Base-by-base conservation (phyloP, 37 sponge, comb jelly and placozoan genomes). In the Crambe crambe region DNA sequence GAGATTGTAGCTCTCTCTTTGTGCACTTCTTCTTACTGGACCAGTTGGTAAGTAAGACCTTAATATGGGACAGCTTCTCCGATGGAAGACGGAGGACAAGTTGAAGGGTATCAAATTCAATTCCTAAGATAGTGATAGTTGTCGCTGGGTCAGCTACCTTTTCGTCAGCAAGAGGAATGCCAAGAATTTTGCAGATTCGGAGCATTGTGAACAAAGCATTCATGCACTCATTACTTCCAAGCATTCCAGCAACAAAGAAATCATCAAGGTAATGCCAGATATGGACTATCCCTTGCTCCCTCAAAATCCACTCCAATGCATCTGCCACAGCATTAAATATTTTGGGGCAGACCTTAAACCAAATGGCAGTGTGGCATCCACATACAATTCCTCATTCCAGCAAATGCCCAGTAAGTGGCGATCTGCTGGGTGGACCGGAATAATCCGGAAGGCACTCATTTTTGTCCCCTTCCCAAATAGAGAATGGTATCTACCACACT, bases 271-370 rank as follows among this genome's bases (percentile, higher is more conserved):
- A 6, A 15, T 15, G 51, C 51, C 51, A 47, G 6, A 47, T 15
- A 6, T 47, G 51, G 12, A 15, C 12, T 6, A 47, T 12, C 6
- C 12, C 51, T 12, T 47, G 51, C 12, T 47, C 10, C 51, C 51
- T 47, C 12, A 47, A 15, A 12, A 47, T 47, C 51, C 51, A 47
- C 6, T 47, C 51, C 51, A 47, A 47, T 15, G 51, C 51, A 47
- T 47, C 51, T 15, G 51, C 6, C 12, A n/a, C n/a, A n/a, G n/a
- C n/a, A n/a, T n/a, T n/a, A 73, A 73, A 2, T 56, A 12, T 20
- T 75, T 57, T 42, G 76, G 76, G 6, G 76, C 29, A 32, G 76
- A 75, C 36, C 36, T 56, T 31, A 75, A 58, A 6, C 61, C 60
- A 35, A 75, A 75, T 29, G 76, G 60, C 3, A 75, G 76, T 31